Conservation (phyloP, 2,113 vertebrate species). For the Oryzias celebensis region DNA sequence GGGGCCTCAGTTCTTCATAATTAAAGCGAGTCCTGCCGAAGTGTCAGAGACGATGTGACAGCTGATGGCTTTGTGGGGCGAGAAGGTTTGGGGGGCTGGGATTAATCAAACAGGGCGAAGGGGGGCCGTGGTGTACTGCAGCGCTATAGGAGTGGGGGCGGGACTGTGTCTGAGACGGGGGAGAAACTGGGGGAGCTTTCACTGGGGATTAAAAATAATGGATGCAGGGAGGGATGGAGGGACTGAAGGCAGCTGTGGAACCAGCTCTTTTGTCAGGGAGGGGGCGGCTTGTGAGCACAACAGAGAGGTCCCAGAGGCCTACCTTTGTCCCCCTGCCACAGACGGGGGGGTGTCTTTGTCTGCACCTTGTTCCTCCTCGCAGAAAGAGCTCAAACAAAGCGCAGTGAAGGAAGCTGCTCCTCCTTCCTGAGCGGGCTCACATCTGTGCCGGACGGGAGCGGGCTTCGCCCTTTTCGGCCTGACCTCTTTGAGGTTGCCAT, state of each 20-base stretch:
- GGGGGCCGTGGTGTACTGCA: constrained; percentile 1
- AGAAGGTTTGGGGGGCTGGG: constrained; percentile 23
- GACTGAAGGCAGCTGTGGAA: constrained; percentile 73
- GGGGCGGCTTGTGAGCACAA: constrained; percentile 35
- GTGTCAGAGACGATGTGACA: constrained; percentile 59
- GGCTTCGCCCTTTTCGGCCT: constrained; percentile 62
- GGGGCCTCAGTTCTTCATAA: constrained; percentile 47
- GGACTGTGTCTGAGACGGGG: constrained; percentile 21
- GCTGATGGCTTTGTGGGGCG: constrained; percentile 66
- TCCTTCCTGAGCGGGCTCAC: constrained; percentile 61
- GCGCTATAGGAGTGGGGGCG: neutral
- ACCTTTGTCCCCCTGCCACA: constrained; percentile 71
- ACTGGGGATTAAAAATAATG: constrained; percentile 76
- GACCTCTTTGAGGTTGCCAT: constrained; percentile 64
- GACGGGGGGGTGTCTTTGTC: constrained; percentile 66
- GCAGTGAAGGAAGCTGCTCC: constrained; percentile 43
- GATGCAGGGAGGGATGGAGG: constrained; percentile 51
- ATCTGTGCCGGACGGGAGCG: constrained; percentile 51
- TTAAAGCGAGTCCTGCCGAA: constrained; percentile 67
- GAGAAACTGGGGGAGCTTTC: constrained; percentile 60
- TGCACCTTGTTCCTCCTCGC: constrained; percentile 62
- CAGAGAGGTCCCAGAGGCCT: constrained; percentile 66
- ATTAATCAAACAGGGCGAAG: constrained; percentile 23
- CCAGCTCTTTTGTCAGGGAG: constrained; percentile 56
- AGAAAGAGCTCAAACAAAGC: constrained; percentile 38